Base-by-base conservation (phyloP, 2,888 invertebrate genomes). In the Chydorus sphaericus region DNA sequence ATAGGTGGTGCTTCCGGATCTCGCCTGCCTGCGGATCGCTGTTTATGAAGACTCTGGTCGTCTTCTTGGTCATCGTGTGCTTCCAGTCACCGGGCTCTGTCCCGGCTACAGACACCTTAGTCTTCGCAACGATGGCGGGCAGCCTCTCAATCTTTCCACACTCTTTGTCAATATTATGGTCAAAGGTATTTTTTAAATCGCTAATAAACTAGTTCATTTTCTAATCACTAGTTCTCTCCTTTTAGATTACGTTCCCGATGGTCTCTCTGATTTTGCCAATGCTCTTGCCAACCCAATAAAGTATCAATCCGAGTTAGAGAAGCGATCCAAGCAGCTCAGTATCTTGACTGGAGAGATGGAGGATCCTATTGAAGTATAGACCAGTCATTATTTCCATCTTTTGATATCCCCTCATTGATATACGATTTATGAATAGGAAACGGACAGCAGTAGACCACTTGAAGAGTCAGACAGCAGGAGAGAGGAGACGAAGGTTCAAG, bases 241-340 rank as follows among this genome's bases (percentile, higher is more conserved):
- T 4, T 26, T 26, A 44, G 50, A 28, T 52, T 63, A 62, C 31
- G 62, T 63, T 31, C 63, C 63, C 2, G 60, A 61, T 44, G 60
- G 60, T 28, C 36, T 62, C 57, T 57, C 65, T 68, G 74, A 73
- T 57, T 69, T 73, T 63, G 74, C 74, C 10, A 70, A 70, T 57
- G 94, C 96, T 14, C 71, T 96, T 60, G 91, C 91, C 16, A 96
- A 96, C 75, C 96, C 96, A 1, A 94, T 96, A 62, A 93, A 93
- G 70, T 94, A 93, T 72, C 91, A 93, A 71, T 91, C 88, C 65
- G 89, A 92, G 70, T 73, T 87, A 64, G 93, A 96, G 67, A 92
- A 91, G 69, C 82, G 93, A 58, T 85, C 85, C 51, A 83, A 87
- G 65, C 93, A 94, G 70, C 73, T 96, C 65, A 85, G 87, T 1